A percentile compares a stretch with the other conserved stretches of the same genome.
These are phyloP conservation scores for Leptodactylus fuscus DNA, from an alignment of 2,113 vertebrate genomes.

Conservation along the genomic window DNA sequence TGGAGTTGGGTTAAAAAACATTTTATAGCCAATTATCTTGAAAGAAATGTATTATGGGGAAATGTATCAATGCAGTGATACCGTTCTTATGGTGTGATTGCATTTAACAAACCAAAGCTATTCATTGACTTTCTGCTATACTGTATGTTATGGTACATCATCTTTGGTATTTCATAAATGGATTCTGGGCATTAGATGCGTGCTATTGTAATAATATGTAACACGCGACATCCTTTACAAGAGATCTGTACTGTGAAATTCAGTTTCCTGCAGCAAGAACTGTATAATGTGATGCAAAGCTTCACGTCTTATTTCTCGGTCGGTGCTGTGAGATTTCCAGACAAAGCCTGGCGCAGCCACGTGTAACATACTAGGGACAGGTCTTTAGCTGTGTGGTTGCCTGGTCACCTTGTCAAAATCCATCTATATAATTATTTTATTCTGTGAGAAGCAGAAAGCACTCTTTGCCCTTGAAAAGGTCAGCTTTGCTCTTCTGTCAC, in stretches of 20 bases:
- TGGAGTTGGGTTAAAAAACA: too few relatives aligned
- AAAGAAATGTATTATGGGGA: too few relatives aligned
- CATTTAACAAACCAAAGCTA: neutral
- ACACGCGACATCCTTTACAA: neutral
- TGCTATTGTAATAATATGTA: neutral
- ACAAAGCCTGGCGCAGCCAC: neutral
- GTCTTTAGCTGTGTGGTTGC: conserved; percentile 48
- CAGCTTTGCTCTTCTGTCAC: conserved; percentile 52
- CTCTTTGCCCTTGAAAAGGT: conserved; percentile 53
- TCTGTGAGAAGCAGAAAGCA: conserved; percentile 46
- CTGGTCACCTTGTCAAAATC: conserved; percentile 58
- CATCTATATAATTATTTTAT: conserved; percentile 56
- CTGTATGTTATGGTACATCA: neutral
- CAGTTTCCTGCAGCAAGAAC: neutral
- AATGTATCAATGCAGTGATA: neutral
- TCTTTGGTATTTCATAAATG: neutral
- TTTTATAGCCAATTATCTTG: too few relatives aligned
- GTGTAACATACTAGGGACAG: conserved; percentile 1
- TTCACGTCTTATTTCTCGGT: conserved; percentile 16
- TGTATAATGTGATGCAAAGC: conserved; percentile 14
- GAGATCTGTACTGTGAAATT: neutral
- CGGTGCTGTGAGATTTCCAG: conserved; percentile 1
- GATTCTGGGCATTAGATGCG: neutral
- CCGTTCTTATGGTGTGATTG: neutral
- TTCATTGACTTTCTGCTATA: neutral